Evolutionary conservation across 2,888 invertebrate genomes (phyloP).

Genomic region (Antheraea assamensis): DNA sequence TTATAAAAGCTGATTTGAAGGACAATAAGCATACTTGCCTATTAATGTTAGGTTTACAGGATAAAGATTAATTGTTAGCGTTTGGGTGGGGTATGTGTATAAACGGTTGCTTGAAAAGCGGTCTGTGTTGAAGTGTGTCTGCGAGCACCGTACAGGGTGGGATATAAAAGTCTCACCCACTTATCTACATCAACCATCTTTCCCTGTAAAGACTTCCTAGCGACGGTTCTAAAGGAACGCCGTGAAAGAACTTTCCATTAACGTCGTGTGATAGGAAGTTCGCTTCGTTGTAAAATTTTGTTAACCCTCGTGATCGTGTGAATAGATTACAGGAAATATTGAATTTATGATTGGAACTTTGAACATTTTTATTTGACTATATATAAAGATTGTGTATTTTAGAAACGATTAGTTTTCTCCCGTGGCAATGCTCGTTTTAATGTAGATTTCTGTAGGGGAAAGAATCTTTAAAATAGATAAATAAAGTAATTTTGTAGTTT

Average conservation of each 20-base stretch:
- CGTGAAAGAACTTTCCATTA: constrained; percentile 51
- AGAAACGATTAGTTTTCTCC: no score
- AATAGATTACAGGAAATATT: not conserved
- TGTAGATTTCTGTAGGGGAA: no score
- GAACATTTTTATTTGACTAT: no score
- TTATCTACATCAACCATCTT: constrained; percentile 79
- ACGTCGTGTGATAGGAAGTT: constrained; percentile 37
- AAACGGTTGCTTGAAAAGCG: constrained; percentile 34
- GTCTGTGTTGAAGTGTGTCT: constrained; percentile 26
- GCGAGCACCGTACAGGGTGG: constrained; percentile 29
- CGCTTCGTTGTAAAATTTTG: constrained; percentile 29
- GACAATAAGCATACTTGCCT: not conserved
- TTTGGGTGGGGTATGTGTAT: not conserved
- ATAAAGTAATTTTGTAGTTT: no score
- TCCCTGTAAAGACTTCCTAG: constrained; percentile 55
- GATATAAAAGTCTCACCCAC: constrained; percentile 67
- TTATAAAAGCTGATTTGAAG: not conserved
- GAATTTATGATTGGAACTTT: no score
- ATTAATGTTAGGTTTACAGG: not conserved
- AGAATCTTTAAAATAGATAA: no score
- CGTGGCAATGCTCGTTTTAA: no score
- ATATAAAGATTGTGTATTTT: no score
- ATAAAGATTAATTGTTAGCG: not conserved
- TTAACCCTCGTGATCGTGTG: constrained; percentile 26
- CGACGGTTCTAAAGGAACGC: constrained; percentile 51